Evolutionary conservation across 2,888 invertebrate species (phyloP), one percentile per base, ranked within the genome.

Genomic region (Aproaerema taeniolella): DNA sequence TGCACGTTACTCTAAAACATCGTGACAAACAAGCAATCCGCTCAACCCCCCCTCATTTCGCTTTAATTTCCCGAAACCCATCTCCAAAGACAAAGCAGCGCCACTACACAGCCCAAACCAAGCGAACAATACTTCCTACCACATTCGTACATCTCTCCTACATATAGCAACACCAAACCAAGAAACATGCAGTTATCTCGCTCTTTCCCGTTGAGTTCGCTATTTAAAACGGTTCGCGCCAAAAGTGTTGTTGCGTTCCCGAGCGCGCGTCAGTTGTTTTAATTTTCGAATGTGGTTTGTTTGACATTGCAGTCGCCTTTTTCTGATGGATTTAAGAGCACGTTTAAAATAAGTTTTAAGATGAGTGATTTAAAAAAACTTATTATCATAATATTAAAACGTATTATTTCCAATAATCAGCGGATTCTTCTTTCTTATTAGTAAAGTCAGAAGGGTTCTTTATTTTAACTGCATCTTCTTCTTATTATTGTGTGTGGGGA

Each of bases 11-110:
- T 37, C 20, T 30, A 30, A 37, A 37, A 37, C 37, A 30, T 37
- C 37, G 24, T 63, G 64, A 67, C 64, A 71, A 75, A 74, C 78
- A 76, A 76, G 79, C 79, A 79, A 78, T 81, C 73, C 67, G 73
- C 68, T 64, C 71, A 72, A 71, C 74, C 73, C 71, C n/a, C 68
- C 63, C 64, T 64, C 67, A 60, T 64, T 71, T 63, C 67, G 62
- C 72, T 81, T 80, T 83, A 81, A 83, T 83, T 78, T 79, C 67
- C 79, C 72, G 74, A 80, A 81, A 77, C 79, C 82, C 81, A 71
- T 74, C 75, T 72, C 66, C 59, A 61, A 65, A 78, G 75, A 82
- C 77, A 81, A 81, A 76, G 70, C 24, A 52, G 61, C 70, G 69
- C 76, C 78, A 78, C 79, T 83, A 82, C 82, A 77, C 82, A 77